Evolutionary conservation across 2,888 invertebrate genomes (phyloP), one percentile per base, ranked within the genome.

Genomic region (Eupelmus urozonus): DNA sequence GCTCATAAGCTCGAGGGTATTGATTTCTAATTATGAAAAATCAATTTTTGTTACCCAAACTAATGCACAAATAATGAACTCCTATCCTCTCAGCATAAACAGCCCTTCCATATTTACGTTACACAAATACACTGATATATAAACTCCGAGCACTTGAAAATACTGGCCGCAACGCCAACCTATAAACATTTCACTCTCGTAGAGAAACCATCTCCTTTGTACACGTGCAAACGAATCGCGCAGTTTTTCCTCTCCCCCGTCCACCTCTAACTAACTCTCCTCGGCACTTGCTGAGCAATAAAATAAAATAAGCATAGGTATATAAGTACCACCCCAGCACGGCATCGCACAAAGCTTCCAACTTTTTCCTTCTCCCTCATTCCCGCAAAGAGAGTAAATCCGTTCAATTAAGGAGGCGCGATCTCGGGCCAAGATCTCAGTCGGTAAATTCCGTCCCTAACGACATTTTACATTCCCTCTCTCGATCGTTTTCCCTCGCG

Each of bases 401-500:
- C 63, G 29, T 57, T 70, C 71, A 63, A 76, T 76, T 76, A 76
- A 76, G 45, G 11, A 51, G 18, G 18, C 69, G 60, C 49, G 20
- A 29, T 16, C 34, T 16, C 25, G 16, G 13, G 59, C 29, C 3
- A 51, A 7, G 23, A 34, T 40, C 51, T 40, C 25, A 57, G 27
- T 71, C 69, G 73, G 78, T 78, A 73, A 78, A 70, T 73, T 78
- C 73, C 5, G 20, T 13, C 27, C 42, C 60, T 55, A 62, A 72
- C 51, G 55, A 62, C 57, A 27, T 74, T 65, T 74, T 65, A 74
- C n/a, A n/a, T n/a, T n/a, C n/a, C n/a, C n/a, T 74, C 65, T 42
- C 49, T 45, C 67, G 59, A 69, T 76, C 23, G 27, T 53, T 69
- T 65, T 75, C 18, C 23, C 49, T 13, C 16, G 70, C 13, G n/a